Base-by-base conservation (phyloP, 1,140 invertebrate genomes). In the Neelides sp. region DNA sequence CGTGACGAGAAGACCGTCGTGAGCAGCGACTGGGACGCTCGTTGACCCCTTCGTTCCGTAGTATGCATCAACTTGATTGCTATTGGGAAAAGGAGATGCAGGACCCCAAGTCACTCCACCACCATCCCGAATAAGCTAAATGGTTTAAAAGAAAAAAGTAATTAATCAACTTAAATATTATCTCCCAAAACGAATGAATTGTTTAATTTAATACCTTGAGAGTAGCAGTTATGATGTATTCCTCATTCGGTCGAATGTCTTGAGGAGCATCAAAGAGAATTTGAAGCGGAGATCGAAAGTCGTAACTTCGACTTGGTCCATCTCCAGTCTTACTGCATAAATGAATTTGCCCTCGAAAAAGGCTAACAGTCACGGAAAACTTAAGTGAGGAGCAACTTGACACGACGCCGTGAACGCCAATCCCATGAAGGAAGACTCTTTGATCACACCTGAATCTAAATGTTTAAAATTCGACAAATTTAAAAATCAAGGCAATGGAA, bases 271-370 rank as follows among this genome's bases (percentile, higher is more conserved):
- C 58, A 54, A 60, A 57, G 22, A 49, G 47, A 5, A 60, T 52
- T 53, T 60, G 54, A 23, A 60, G 57, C 32, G 58, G 58, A 47
- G 57, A 54, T 20, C 58, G 27, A 30, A 60, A 60, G 23, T 60
- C 58, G 37, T 60, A 60, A 19, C 45, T 54, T 23, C 58, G 47
- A n/a, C 45, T 51, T 7, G 45, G 43, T 8, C 58, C 58, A n/a
- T n/a, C 35, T 56, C 53, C 17, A 37, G 12, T 36, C 48, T 47
- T 39, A 40, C 49, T 22, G 34, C 15, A 1, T 49, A 41, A 7
- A 56, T 26, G 1, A 48, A 17, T 40, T 12, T 26, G 26, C 24
- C 37, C 48, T 37, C 41, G 48, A 34, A 36, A 55, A 3, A 61
- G 28, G 12, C 47, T 48, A 3, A 49, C 55, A 4, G 52, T 54